Evolutionary conservation across 2,797 vertebrate genomes (phyloP).

Genomic region (Sebastes melanostomus): DNA sequence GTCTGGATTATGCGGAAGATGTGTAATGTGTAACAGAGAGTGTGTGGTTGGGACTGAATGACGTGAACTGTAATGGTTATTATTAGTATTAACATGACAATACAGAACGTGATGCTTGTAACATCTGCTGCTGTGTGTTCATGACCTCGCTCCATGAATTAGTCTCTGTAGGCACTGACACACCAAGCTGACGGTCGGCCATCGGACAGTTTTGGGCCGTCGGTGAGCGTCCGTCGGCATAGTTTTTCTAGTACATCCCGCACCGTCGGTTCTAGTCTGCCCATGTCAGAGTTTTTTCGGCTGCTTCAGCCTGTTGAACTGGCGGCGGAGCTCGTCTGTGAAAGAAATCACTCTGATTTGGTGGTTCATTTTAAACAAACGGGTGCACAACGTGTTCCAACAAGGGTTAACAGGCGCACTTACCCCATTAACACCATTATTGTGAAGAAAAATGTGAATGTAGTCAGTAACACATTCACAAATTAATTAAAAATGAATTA

Average conservation of each 20-base stretch:
- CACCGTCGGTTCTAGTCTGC: too few relatives aligned
- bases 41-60: conserved; percentile 77
- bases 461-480: neutral
- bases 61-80: conserved; percentile 67
- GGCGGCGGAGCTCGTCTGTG: too few relatives aligned
- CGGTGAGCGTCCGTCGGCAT: too few relatives aligned
- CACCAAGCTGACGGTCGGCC: too few relatives aligned
- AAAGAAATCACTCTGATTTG: too few relatives aligned
- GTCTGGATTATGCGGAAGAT: conserved; percentile 55
- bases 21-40: conserved; percentile 67
- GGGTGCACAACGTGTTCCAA: neutral
- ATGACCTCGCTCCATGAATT: neutral
- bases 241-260: too few relatives aligned
- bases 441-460: neutral
- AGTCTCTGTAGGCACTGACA: too few relatives aligned
- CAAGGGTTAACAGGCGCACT: neutral
- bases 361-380: too few relatives aligned
- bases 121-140: conserved; percentile 37
- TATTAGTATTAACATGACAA: conserved; percentile 79
- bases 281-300: too few relatives aligned
- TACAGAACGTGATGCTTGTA: conserved; percentile 73
- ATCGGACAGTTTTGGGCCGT: too few relatives aligned
- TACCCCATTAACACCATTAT: neutral
- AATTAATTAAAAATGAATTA: neutral
- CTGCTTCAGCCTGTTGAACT: too few relatives aligned